phyloP scores from a whole-genome alignment of 2,888 invertebrate species.

The Epinotia nisella region DNA sequence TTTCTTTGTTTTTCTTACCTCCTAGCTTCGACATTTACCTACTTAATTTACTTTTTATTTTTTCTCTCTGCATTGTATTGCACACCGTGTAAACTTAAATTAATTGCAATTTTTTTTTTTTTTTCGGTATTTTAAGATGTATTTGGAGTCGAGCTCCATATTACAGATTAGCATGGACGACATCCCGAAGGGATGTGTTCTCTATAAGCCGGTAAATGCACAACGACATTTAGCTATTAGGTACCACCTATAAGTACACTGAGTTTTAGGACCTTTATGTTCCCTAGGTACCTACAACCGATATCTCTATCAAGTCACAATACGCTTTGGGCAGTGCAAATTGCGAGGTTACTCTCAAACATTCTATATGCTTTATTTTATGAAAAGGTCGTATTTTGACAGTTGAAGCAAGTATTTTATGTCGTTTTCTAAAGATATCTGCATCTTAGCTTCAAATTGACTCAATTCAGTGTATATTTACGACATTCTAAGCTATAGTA shows the following conservation, averaged over 20 bases:
- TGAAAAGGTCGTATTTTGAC: background rate
- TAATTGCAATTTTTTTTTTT: no score
- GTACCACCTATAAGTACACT: no score
- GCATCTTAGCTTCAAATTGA: background rate
- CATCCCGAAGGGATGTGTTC: no score
- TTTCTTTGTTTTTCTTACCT: no score
- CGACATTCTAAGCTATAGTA: background rate
- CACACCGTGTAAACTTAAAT: no score
- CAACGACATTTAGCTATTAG: background rate
- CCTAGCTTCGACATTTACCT: no score
- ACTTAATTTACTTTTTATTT: no score
- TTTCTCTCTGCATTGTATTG: no score
- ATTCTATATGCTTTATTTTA: background rate
- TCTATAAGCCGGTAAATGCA: background rate
- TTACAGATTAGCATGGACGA: no score
- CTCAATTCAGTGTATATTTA: background rate
- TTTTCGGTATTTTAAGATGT: no score
- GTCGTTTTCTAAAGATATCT: background rate
- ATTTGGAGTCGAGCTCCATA: no score
- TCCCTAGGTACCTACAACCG: background rate
- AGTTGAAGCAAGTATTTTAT: background rate
- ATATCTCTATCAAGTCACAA: constrained; percentile 36
- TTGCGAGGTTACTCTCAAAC: constrained; percentile 32
- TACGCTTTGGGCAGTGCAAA: constrained; percentile 25
- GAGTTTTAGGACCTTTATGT: no score